Percentiles rank a stretch among this genome's conserved stretches.
These are phyloP conservation scores for Meleagris gallopavo DNA, from an alignment of 2,113 vertebrate genomes.

Conservation along the genomic window DNA sequence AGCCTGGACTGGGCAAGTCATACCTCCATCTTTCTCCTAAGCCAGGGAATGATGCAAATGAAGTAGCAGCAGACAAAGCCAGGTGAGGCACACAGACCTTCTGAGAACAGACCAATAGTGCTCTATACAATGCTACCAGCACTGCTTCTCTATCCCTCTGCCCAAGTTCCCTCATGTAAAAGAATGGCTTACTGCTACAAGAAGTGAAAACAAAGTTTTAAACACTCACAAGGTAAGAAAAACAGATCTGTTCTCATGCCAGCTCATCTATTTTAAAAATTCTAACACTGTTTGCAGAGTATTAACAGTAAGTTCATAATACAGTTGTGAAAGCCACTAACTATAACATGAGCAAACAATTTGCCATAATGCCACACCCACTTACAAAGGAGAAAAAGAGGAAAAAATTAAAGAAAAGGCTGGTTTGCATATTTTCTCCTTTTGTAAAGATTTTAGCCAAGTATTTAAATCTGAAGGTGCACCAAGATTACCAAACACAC, in stretches of 20 bases:
- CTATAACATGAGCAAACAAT: background rate
- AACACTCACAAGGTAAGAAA: background rate
- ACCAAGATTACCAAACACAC: background rate
- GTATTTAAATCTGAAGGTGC: background rate
- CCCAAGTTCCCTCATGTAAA: background rate
- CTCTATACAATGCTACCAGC: accelerated
- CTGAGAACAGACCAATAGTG: background rate
- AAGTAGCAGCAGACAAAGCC: background rate
- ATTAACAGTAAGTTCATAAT: background rate
- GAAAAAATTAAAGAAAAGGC: background rate
- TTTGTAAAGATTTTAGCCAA: background rate
- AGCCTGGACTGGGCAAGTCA: background rate
- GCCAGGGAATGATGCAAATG: background rate
- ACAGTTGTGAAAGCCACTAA: background rate
- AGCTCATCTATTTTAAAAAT: background rate
- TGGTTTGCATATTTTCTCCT: background rate
- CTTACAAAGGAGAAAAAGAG: background rate
- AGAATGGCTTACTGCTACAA: background rate
- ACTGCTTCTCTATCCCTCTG: background rate
- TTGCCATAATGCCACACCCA: background rate
- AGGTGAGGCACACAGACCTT: background rate
- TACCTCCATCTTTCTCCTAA: background rate
- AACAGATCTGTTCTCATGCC: background rate
- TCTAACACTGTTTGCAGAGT: background rate
- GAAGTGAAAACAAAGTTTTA: background rate